Conservation (phyloP, 2,113 vertebrate species). For the Mionectes macconnelli region DNA sequence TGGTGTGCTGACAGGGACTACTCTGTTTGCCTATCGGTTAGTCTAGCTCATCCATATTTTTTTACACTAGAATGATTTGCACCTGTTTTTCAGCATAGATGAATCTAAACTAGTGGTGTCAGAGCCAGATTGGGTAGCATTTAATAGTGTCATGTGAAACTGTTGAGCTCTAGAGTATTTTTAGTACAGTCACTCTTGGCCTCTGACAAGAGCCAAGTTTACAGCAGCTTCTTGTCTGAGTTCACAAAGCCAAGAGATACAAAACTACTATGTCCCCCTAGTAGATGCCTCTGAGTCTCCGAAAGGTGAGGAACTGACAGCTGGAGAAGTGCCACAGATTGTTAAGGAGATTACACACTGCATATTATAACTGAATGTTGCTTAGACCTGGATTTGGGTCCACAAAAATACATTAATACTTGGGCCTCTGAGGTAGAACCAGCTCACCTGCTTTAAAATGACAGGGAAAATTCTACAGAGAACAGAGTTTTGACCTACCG, state of each 20-base stretch:
- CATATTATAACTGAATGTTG: background rate
- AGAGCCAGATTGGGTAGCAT: background rate
- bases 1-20: background rate
- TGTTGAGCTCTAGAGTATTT: background rate
- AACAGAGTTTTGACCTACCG: constrained; percentile 70
- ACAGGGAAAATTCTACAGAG: background rate
- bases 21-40: background rate
- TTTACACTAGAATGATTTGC: constrained; percentile 25
- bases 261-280: background rate
- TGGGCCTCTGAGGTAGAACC: background rate
- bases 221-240: background rate
- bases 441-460: background rate
- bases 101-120: background rate
- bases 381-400: background rate
- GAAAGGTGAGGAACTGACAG: background rate
- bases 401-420: background rate
- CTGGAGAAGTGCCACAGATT: background rate
- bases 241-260: background rate
- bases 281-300: background rate
- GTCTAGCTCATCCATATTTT: background rate
- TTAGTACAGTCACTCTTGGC: background rate
- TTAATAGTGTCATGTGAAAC: background rate
- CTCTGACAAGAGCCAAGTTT: background rate
- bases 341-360: background rate
- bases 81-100: constrained; percentile 38